Percentiles rank a stretch among this genome's conserved stretches.
Evolutionary conservation across 1,140 invertebrate genomes (phyloP).

Genomic region (Charaxes varanes): DNA sequence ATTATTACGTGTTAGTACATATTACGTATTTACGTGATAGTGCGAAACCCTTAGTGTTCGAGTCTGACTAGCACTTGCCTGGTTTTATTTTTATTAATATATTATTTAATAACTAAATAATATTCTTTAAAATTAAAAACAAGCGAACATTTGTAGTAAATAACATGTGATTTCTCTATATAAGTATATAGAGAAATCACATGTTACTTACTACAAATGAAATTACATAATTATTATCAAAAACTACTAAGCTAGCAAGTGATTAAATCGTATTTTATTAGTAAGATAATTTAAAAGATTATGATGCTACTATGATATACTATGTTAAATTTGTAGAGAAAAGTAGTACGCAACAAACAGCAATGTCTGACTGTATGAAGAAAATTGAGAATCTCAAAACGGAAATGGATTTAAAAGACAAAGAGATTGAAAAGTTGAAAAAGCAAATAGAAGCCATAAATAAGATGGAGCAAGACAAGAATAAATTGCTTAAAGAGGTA

Average conservation of each 20-base stretch:
- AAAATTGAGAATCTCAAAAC: slow-evolving; percentile 74
- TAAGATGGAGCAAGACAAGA: slow-evolving; percentile 71
- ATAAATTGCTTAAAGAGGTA: slow-evolving; percentile 72
- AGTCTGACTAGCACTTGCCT: too few species aligned
- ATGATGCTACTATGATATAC: background rate
- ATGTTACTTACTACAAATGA: too few species aligned
- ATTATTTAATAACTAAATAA: too few species aligned
- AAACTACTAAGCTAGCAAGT: too few species aligned
- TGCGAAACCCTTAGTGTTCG: too few species aligned
- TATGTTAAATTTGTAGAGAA: slow-evolving; percentile 62
- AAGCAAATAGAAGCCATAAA: slow-evolving; percentile 71
- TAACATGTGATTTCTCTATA: too few species aligned
- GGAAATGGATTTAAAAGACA: slow-evolving; percentile 74
- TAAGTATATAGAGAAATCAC: too few species aligned
- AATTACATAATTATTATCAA: slow-evolving; percentile 1
- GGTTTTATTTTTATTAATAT: too few species aligned
- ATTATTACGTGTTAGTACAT: too few species aligned
- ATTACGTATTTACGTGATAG: too few species aligned
- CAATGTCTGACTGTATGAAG: slow-evolving; percentile 71
- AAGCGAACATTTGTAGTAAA: too few species aligned
- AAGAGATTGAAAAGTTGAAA: slow-evolving; percentile 75
- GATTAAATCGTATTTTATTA: background rate
- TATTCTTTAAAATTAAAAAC: too few species aligned
- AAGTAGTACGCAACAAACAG: slow-evolving; percentile 64
- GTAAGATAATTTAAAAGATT: background rate